Percentiles rank a stretch among this genome's conserved stretches.
phyloP scores from a whole-genome alignment of 2,797 vertebrate species.

The Octomys mimax region DNA sequence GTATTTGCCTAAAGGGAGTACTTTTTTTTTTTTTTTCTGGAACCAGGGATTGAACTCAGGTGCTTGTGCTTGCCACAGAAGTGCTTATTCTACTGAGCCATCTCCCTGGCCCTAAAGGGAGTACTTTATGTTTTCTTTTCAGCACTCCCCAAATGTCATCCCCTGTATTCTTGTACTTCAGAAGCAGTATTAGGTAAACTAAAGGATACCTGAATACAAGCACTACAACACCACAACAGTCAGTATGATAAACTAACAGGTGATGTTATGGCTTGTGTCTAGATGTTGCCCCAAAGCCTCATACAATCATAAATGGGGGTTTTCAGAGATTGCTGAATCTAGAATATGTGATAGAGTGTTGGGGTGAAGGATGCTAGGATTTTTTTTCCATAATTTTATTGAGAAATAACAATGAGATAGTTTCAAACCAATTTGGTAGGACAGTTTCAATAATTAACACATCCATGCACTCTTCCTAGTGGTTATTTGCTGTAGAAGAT shows the following conservation, averaged over 20 bases:
- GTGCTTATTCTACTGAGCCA: too few species aligned
- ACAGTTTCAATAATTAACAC: too few species aligned
- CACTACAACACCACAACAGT: neutral
- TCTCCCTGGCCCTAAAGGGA: neutral
- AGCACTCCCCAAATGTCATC: neutral
- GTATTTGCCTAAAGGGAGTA: neutral
- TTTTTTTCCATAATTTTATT: too few species aligned
- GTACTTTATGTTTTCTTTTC: neutral
- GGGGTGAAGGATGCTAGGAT: neutral
- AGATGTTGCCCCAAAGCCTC: neutral
- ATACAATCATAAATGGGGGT: neutral
- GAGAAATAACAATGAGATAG: too few species aligned
- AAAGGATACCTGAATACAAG: neutral
- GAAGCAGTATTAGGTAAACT: neutral
- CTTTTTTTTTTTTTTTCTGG: neutral
- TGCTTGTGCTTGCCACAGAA: too few species aligned
- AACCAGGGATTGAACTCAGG: too few species aligned
- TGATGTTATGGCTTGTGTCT: neutral
- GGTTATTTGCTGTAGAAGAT: too few species aligned
- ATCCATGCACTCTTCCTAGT: too few species aligned
- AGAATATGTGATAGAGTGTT: neutral
- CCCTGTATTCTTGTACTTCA: neutral
- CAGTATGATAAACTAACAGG: neutral
- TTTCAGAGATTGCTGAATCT: neutral
- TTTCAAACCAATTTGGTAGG: too few species aligned